These are phyloP conservation scores for Virgularia gustaviana DNA, from an alignment of 92 coral and sea anemone species.

Conservation along the genomic window DNA sequence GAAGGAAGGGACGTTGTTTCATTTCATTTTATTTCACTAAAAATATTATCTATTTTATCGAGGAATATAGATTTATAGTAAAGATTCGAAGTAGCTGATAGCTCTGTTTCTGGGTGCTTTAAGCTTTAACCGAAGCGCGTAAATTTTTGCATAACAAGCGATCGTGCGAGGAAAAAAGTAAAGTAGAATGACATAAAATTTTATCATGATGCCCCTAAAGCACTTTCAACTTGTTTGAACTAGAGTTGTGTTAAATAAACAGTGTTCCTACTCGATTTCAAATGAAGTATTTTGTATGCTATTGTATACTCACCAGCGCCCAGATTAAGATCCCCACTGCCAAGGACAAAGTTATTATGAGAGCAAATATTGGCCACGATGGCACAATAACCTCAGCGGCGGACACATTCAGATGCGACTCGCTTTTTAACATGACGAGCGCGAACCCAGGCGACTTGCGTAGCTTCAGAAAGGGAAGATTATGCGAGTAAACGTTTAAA, in stretches of 20 bases:
- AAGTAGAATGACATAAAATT: no score
- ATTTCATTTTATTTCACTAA: no score
- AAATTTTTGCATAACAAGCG: no score
- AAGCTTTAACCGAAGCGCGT: no score
- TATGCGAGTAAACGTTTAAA: slow-evolving; percentile 5
- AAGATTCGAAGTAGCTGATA: no score
- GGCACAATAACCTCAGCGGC: slow-evolving; percentile 5
- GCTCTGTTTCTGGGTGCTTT: no score
- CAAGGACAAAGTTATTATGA: slow-evolving; percentile 11
- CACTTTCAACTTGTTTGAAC: no score
- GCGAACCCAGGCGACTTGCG: slow-evolving; percentile 34
- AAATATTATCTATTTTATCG: no score
- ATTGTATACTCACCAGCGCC: slow-evolving; percentile 3
- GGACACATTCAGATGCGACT: slow-evolving; percentile 24
- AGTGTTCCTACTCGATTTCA: neutral
- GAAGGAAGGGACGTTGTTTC: no score
- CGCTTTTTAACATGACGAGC: slow-evolving; percentile 21
- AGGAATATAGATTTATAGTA: no score
- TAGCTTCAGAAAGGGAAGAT: slow-evolving; percentile 15
- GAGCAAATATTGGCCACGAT: slow-evolving; percentile 35
- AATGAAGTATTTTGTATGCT: neutral
- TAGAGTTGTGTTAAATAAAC: neutral
- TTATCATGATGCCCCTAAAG: no score
- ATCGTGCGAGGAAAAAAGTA: no score
- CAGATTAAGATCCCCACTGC: slow-evolving; percentile 26